Conservation (phyloP, 2,888 invertebrate genomes). For the Desoria tigrina region DNA sequence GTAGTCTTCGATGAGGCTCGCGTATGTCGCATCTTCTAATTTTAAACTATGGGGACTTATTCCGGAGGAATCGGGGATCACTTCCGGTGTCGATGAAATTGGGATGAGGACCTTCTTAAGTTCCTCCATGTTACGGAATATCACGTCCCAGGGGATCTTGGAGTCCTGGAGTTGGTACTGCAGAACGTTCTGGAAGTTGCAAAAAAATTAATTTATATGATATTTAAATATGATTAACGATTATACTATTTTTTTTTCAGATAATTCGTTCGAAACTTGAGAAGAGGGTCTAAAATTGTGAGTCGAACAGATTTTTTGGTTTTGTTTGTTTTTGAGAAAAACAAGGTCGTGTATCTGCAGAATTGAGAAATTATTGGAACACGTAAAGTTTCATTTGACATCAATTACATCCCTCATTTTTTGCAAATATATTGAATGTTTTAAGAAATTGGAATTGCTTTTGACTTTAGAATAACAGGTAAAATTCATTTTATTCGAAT, state of each 20-base stretch:
- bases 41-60: conserved; percentile 58
- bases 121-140: conserved; percentile 58
- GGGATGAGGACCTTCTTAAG: conserved; percentile 56
- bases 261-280: background rate
- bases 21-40: conserved; percentile 56
- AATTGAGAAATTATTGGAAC: background rate
- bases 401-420: too few species aligned
- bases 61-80: conserved; percentile 54
- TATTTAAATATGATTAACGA: conserved; percentile 6
- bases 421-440: too few species aligned
- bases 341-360: too few species aligned
- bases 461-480: too few species aligned
- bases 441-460: too few species aligned
- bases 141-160: conserved; percentile 57
- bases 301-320: too few species aligned
- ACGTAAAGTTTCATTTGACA: too few species aligned
- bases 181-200: conserved; percentile 58
- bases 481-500: too few species aligned
- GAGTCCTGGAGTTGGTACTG: conserved; percentile 58
- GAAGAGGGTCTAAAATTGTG: background rate
- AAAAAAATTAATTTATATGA: conserved; percentile 34
- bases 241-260: background rate
- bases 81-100: too few species aligned
- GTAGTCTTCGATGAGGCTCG: conserved; percentile 57
- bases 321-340: too few species aligned